phyloP scores from a whole-genome alignment of 2,797 vertebrate species.

The Rhinichthys osculus region DNA sequence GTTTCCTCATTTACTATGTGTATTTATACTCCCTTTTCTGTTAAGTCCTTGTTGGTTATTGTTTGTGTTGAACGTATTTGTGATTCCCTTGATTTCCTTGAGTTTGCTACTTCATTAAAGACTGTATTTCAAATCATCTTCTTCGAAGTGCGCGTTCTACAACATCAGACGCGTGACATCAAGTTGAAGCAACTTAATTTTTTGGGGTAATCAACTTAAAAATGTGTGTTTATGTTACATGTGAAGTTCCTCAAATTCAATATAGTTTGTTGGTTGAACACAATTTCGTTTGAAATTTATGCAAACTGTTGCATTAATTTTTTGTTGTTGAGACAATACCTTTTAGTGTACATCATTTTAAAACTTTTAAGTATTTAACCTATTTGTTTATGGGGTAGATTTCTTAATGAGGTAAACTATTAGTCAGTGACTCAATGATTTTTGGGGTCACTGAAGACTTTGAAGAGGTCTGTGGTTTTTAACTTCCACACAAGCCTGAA shows the following conservation, averaged over 20 bases:
- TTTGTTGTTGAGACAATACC: neutral
- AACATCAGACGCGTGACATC: neutral
- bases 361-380: neutral
- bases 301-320: too few species aligned
- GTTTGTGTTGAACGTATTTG: too few species aligned
- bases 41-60: too few species aligned
- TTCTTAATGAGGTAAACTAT: neutral
- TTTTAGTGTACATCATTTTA: neutral
- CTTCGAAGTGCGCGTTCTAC: too few species aligned
- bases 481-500: neutral
- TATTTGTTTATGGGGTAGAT: neutral
- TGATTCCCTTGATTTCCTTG: too few species aligned
- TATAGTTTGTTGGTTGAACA: neutral
- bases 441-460: neutral
- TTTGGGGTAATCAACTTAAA: neutral
- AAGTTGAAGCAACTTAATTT: neutral
- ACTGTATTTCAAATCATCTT: too few species aligned
- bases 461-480: constrained; percentile 17
- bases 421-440: neutral
- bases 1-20: too few species aligned
- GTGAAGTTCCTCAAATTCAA: neutral
- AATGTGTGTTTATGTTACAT: neutral
- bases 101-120: too few species aligned
- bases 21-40: too few species aligned
- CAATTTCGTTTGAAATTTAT: neutral